These are phyloP conservation scores for Halichondria panicea DNA, from an alignment of 37 sponge, comb jelly and placozoan species.

Conservation along the genomic window DNA sequence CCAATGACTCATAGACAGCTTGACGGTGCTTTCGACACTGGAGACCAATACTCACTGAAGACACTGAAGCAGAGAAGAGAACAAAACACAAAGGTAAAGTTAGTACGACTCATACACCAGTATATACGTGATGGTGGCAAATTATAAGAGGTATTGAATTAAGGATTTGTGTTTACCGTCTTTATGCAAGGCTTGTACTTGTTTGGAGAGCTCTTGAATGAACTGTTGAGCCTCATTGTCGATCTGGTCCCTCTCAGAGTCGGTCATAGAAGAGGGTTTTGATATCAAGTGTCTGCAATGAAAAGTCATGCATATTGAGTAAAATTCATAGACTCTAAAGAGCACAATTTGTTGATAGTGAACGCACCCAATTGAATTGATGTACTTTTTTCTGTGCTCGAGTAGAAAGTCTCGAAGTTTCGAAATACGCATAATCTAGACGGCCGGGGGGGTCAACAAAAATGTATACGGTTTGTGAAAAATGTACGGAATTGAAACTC, in stretches of 20 bases:
- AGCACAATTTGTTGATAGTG: not conserved
- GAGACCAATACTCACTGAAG: not conserved
- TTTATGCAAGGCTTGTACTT: slow-evolving; percentile 32
- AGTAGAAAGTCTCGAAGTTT: slow-evolving; percentile 62
- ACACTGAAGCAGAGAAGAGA: not conserved
- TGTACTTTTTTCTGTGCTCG: slow-evolving; percentile 70
- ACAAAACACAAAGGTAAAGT: no score
- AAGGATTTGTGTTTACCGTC: not conserved
- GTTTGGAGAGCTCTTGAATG: slow-evolving; percentile 54
- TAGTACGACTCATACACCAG: not conserved
- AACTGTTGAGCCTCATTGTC: slow-evolving; percentile 69
- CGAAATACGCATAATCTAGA: slow-evolving; percentile 32
- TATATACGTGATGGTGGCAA: not conserved
- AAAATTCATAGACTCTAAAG: not conserved
- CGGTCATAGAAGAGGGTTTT: slow-evolving; percentile 36
- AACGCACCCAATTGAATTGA: slow-evolving; percentile 62
- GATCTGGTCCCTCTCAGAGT: slow-evolving; percentile 73
- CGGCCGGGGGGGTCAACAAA: not conserved
- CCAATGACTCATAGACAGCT: slow-evolving; percentile 36
- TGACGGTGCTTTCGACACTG: slow-evolving; percentile 27
- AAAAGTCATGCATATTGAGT: not conserved
- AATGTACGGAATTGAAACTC: not conserved
- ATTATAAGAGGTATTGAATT: not conserved
- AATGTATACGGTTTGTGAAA: not conserved
- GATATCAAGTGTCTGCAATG: slow-evolving; percentile 20